A percentile compares a stretch with the other conserved stretches of the same genome.
Evolutionary conservation across 2,888 invertebrate species (phyloP).

Genomic region (Dioctria rufipes): DNA sequence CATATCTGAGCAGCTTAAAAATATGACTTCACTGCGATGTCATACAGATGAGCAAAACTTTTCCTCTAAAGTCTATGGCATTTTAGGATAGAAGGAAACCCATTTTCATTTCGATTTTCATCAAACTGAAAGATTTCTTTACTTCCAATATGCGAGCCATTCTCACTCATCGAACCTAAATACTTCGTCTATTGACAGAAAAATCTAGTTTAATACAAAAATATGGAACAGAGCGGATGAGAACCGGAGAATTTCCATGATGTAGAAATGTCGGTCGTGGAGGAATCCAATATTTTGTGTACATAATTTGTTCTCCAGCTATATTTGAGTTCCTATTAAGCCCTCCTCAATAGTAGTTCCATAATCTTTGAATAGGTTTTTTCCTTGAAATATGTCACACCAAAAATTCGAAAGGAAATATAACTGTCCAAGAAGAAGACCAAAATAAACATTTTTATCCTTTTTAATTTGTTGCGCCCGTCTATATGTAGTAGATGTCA

Average conservation of each 20-base stretch:
- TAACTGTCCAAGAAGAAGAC: too few relatives aligned
- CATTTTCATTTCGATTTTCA: slow-evolving; percentile 42
- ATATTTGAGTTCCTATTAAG: background rate
- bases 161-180: slow-evolving; percentile 35
- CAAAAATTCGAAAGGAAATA: too few relatives aligned
- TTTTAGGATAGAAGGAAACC: slow-evolving; percentile 37
- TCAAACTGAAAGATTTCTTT: background rate
- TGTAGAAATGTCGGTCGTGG: background rate
- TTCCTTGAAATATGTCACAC: too few relatives aligned
- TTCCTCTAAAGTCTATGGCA: background rate
- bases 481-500: too few relatives aligned
- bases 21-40: slow-evolving; percentile 22
- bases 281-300: background rate
- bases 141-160: slow-evolving; percentile 20
- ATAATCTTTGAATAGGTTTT: background rate
- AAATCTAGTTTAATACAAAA: slow-evolving; percentile 1
- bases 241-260: background rate
- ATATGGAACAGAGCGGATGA: background rate
- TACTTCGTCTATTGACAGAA: background rate
- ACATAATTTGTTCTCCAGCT: background rate
- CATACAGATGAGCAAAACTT: background rate
- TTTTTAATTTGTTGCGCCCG: too few relatives aligned
- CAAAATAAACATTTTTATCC: too few relatives aligned
- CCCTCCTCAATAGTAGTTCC: background rate
- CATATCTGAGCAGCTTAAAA: slow-evolving; percentile 20